Evolutionary conservation across 2,888 invertebrate genomes (phyloP).

Genomic region (Gymnosoma rotundatum): DNA sequence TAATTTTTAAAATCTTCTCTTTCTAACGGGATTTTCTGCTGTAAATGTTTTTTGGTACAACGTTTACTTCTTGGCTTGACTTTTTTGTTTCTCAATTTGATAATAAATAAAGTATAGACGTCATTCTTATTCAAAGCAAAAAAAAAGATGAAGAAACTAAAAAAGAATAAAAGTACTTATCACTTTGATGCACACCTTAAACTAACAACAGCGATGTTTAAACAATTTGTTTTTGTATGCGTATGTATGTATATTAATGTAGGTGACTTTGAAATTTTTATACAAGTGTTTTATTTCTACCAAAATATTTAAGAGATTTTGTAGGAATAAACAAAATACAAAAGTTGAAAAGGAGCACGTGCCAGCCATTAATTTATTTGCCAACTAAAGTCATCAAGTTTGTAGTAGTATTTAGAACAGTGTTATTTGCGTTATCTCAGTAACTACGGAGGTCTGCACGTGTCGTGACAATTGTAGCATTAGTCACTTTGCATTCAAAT

Average conservation of each 20-base stretch:
- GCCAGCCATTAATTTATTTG: slow-evolving; percentile 80
- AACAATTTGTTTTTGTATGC: slow-evolving; percentile 21
- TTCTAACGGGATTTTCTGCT: too few relatives aligned
- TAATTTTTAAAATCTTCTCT: too few relatives aligned
- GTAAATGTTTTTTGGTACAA: too few relatives aligned
- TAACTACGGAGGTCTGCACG: slow-evolving; percentile 59
- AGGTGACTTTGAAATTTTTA: slow-evolving; percentile 3
- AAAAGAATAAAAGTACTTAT: background rate
- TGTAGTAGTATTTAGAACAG: slow-evolving; percentile 57
- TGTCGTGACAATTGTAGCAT: slow-evolving; percentile 61
- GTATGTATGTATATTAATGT: background rate
- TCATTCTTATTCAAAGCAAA: too few relatives aligned
- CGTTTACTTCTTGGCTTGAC: too few relatives aligned
- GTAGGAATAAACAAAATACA: slow-evolving; percentile 19
- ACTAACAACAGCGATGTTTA: background rate
- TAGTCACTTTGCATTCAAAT: slow-evolving; percentile 70
- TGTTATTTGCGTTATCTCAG: slow-evolving; percentile 62
- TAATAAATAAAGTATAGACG: too few relatives aligned
- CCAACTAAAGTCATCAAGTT: slow-evolving; percentile 70
- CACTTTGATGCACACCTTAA: background rate
- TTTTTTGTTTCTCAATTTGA: too few relatives aligned
- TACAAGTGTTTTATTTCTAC: slow-evolving; percentile 26
- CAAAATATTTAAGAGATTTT: slow-evolving; percentile 46
- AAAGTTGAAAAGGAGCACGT: slow-evolving; percentile 74
- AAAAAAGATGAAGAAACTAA: too few relatives aligned